Evolutionary conservation across 1,140 invertebrate genomes (phyloP), one percentile per base, ranked within the genome.

Genomic region (Hyposmocoma kahamanoa): DNA sequence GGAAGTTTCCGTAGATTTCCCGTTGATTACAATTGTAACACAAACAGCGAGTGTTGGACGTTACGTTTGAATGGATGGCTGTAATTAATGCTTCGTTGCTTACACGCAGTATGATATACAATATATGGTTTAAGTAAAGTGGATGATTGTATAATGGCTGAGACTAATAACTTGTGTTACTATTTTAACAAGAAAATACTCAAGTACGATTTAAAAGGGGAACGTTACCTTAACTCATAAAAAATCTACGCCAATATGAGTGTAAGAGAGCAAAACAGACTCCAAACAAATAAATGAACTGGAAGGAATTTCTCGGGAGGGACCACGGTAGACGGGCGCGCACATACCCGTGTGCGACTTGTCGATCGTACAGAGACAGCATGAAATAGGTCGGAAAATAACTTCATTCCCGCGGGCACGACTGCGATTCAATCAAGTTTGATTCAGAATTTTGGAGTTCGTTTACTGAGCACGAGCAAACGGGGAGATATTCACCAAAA

Each of bases 311-410:
- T 72, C 72, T 82, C 74, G 67, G 61, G 75, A 68, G 72, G 59
- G 67, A 63, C 67, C 18, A 41, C 34, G 19, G 34, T 17, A 38
- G 18, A 66, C 24, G 57, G 54, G 62, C 59, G 59, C 53, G 59
- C 49, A n/a, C n/a, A n/a, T n/a, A n/a, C n/a, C n/a, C n/a, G 56
- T 55, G 47, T 47, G 59, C 53, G 72, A 64, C 56, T 62, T 71
- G 65, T 71, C 67, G 62, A 67, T 66, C 59, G 71, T 68, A 62
- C 52, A 53, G 67, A 41, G 38, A 72, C 56, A 53, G 56, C 63
- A 75, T 67, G 64, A 80, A 83, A 83, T 80, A 79, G 73, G 66
- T 76, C 66, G 77, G 75, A 77, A 83, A 83, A 83, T 74, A 79
- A 79, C 77, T 72, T 57, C 54, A 61, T 64, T 74, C 78, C 80